Evolutionary conservation across 2,113 vertebrate genomes (phyloP), one percentile per base, ranked within the genome.

Genomic region (Hemiscyllium ocellatum): DNA sequence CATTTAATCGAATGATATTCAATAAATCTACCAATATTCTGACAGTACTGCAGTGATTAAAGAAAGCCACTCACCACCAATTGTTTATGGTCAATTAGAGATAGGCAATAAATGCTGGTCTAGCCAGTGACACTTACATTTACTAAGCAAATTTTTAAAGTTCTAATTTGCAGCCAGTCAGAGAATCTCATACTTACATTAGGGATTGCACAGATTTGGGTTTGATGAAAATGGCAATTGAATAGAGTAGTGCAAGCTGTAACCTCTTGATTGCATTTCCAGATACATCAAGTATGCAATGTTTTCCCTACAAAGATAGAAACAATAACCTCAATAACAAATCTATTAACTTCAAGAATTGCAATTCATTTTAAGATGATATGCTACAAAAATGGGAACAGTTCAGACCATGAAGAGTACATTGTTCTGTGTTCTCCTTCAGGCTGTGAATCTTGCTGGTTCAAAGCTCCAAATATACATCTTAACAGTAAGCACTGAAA

Each of bases 161-260:
- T 65, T 37, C 10, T 42, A 19, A n/a, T 19, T 93, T 93, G 33
- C 29, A 93, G 4, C 61, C 61, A 93, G 29, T 26, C 56, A 68
- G 68, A 72, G 52, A 29, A 95, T 50, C 7, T 8, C 72, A 65
- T 91, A 98, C 99, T 98, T 97, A 99, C 99, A 99, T 99, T 96
- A 99, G 98, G 33, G 99, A 98, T 98, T 99, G 99, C 65, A 99
- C 98, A 96, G 99, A 99, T 98, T 99, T 99, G 97, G 99, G 99
- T 98, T 99, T 99, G 97, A 99, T 99, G 98, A 99, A 99, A 97
- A 99, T 98, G 97, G 99, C 99, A 96, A 99, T 98, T 80, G 99
- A 98, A 97, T 99, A 99, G 97, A 99, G 99, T 97, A 99, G 99
- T 98, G 99, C 98, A 98, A 99, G 99, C 97, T 99, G 99, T 98